phyloP scores from a whole-genome alignment of 2,888 invertebrate genomes.

The Rhyacophila evoluta region DNA sequence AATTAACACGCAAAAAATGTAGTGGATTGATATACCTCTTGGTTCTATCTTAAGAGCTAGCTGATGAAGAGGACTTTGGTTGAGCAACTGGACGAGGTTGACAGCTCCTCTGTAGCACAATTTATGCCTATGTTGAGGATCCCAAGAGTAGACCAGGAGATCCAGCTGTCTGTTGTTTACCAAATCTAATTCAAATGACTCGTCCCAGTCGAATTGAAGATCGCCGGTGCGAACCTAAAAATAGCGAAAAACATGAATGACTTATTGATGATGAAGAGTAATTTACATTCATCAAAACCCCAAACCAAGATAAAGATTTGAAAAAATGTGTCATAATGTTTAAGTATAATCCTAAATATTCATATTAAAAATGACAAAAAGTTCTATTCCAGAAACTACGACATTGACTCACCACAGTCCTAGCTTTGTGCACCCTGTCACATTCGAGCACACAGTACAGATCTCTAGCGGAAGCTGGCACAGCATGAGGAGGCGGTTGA shows the following conservation, averaged over 20 bases:
- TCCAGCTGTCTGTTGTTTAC: constrained; percentile 95
- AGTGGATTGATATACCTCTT: constrained; percentile 64
- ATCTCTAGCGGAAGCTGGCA: constrained; percentile 75
- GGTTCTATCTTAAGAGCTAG: constrained; percentile 89
- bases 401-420: constrained; percentile 82
- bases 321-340: no score
- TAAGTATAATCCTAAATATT: no score
- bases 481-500: constrained; percentile 58
- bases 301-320: no score
- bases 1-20: no score
- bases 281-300: no score
- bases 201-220: constrained; percentile 98
- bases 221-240: constrained; percentile 88
- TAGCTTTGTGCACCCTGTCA: constrained; percentile 95
- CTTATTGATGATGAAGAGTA: no score
- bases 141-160: constrained; percentile 98
- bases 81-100: constrained; percentile 82
- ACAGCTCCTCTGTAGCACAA: constrained; percentile 94
- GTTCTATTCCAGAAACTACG: no score
- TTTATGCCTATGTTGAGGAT: constrained; percentile 97
- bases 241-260: no score
- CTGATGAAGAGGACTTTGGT: constrained; percentile 87
- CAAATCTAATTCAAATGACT: constrained; percentile 96
- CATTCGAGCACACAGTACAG: constrained; percentile 98
- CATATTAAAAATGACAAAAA: no score